phyloP scores from a whole-genome alignment of 2,888 invertebrate genomes.

The Zaprionus lineosus region DNA sequence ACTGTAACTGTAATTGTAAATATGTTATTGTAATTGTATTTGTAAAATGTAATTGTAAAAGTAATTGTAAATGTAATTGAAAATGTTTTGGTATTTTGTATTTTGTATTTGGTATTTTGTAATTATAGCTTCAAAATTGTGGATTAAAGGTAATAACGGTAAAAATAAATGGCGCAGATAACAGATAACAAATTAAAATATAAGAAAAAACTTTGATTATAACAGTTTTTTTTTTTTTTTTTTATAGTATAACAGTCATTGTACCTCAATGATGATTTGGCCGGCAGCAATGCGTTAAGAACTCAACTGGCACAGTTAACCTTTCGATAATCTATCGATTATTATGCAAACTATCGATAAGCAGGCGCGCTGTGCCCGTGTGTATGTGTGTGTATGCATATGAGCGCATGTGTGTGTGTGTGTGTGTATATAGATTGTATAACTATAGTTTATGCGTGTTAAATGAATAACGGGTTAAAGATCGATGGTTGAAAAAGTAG shows the following conservation, averaged over 20 bases:
- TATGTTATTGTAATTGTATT: no score
- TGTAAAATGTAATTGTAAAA: no score
- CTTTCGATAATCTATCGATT: background rate
- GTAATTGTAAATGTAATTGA: no score
- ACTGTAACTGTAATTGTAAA: no score
- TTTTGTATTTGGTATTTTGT: no score
- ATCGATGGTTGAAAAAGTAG: no score
- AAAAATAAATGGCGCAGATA: conserved; percentile 35
- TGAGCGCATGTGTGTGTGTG: background rate
- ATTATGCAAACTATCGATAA: conserved; percentile 4
- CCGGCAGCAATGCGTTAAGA: conserved; percentile 29
- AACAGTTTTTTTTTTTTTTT: background rate
- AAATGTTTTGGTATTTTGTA: no score
- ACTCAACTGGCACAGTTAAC: conserved; percentile 34
- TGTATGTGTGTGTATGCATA: background rate
- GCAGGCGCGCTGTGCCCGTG: conserved; percentile 17
- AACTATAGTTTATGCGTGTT: no score
- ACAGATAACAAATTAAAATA: conserved; percentile 26
- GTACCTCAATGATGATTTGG: conserved; percentile 41
- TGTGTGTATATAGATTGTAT: conserved; percentile 22
- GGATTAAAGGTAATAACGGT: conserved; percentile 9
- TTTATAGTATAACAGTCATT: conserved; percentile 24
- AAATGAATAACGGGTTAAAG: no score
- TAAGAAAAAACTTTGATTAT: conserved; percentile 3
- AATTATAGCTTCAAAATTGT: conserved; percentile 20